Base-by-base conservation (phyloP, 2,888 invertebrate genomes). In the Neoascia interrupta region DNA sequence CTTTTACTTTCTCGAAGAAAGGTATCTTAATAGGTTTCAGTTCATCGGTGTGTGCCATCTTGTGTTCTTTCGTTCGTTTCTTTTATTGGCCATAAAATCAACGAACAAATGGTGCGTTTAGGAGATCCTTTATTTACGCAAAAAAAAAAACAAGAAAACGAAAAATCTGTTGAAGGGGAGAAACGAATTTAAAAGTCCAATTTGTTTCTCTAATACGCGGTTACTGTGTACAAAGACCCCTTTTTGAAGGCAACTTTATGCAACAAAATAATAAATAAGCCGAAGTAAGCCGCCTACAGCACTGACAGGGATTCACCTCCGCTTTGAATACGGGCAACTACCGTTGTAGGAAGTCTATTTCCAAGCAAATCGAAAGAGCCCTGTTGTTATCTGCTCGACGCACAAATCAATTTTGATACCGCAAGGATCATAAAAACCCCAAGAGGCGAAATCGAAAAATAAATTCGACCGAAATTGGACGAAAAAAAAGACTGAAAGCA, bases 61-160 rank as follows among this genome's bases (percentile, higher is more conserved):
- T 47, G 54, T 36, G 69, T 28, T 60, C 51, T 13, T 43, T 51
- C 45, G 49, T 60, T 54, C 70, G 53, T 39, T 54, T 15, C 70
- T 16, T 61, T 70, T 61, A 70, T 70, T 61, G 53, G 70, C 47
- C 45, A 61, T 70, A 53, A 70, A 70, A 70, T 70, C 61, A 61
- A 54, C 70, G 13, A 70, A 47, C 36, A 70, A 70, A 61, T 70
- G 53, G 61, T 70, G 60, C 70, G 61, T 47, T 61, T 28, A 70
- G 51, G 41, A 45, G 15, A 45, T 60, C 11, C 11, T 13, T 13
- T 5, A n/a, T 61, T 13, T 13, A 19, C 13, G 3, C 8, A 3
- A n/a, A n/a, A n/a, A n/a, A n/a, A n/a, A n/a, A n/a, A n/a, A n/a
- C n/a, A n/a, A n/a, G n/a, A n/a, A n/a, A n/a, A n/a, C n/a, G 13